Conservation (phyloP, 2,888 invertebrate species). For the Drosophila paranaensis region DNA sequence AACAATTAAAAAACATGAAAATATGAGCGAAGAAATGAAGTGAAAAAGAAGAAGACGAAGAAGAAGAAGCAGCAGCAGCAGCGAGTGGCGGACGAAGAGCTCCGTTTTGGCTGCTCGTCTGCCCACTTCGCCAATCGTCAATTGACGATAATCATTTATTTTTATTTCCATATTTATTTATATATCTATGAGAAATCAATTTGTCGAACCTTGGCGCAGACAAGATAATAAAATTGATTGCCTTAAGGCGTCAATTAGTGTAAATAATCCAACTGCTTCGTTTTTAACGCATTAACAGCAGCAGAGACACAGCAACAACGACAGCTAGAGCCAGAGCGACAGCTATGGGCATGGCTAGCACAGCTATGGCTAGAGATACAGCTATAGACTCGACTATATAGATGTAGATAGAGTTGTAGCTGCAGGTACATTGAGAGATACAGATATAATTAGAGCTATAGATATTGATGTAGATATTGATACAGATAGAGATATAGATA, state of each 20-base stretch:
- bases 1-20: conserved; percentile 7
- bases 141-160: conserved; percentile 9
- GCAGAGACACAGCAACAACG: neutral
- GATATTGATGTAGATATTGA: neutral
- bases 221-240: conserved; percentile 15
- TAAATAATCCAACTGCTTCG: conserved; percentile 28
- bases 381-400: neutral
- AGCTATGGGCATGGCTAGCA: neutral
- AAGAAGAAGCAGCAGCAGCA: too few relatives aligned
- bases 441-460: too few relatives aligned
- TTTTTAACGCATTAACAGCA: conserved; percentile 46
- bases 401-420: neutral
- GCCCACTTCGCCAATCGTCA: neutral
- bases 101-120: neutral
- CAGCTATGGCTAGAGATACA: neutral
- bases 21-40: conserved; percentile 3
- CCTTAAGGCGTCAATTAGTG: conserved; percentile 31
- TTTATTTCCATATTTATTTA: conserved; percentile 13
- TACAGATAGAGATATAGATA: neutral
- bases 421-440: neutral
- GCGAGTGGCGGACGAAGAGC: neutral
- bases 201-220: conserved; percentile 37
- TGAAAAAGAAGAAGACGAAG: neutral
- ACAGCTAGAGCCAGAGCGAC: neutral
- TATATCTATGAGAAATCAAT: conserved; percentile 5